These are phyloP conservation scores for Tetragonula clypearis DNA, from an alignment of 1,140 invertebrate genomes.

Conservation along the genomic window DNA sequence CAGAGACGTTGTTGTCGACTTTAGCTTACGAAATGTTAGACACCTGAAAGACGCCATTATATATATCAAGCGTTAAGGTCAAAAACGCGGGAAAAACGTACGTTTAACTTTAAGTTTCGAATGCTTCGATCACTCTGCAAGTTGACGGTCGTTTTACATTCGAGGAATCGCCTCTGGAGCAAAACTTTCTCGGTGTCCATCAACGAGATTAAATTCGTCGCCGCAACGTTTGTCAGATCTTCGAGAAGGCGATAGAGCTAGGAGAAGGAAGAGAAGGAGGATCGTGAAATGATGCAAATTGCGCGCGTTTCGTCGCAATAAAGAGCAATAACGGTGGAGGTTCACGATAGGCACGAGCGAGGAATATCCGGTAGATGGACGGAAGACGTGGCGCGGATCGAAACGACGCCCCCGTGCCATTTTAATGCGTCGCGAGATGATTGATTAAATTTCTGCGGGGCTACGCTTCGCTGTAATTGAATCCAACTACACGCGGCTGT, in stretches of 20 bases:
- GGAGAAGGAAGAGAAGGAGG: not conserved
- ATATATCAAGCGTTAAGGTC: too few species aligned
- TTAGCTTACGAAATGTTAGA: too few species aligned
- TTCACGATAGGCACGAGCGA: not conserved
- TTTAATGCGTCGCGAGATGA: slow-evolving; percentile 62
- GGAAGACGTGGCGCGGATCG: slow-evolving; percentile 34
- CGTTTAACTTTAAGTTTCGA: not conserved
- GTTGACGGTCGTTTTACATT: not conserved
- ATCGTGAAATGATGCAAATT: slow-evolving; percentile 9
- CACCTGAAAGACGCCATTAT: too few species aligned
- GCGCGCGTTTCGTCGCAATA: not conserved
- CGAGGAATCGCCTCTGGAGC: not conserved
- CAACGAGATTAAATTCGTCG: not conserved
- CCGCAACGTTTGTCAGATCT: not conserved
- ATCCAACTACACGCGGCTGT: slow-evolving; percentile 41
- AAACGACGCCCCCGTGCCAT: slow-evolving; percentile 54
- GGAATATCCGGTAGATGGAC: not conserved
- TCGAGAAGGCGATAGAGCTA: not conserved
- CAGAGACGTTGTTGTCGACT: too few species aligned
- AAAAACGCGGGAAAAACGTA: too few species aligned
- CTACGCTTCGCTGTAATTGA: slow-evolving; percentile 60
- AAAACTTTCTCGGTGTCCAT: not conserved
- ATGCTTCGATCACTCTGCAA: not conserved
- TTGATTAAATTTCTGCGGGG: slow-evolving; percentile 65
- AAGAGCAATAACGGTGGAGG: slow-evolving; percentile 6